Evolutionary conservation across 2,113 vertebrate species (phyloP).

Genomic region (Spilogale gracilis): DNA sequence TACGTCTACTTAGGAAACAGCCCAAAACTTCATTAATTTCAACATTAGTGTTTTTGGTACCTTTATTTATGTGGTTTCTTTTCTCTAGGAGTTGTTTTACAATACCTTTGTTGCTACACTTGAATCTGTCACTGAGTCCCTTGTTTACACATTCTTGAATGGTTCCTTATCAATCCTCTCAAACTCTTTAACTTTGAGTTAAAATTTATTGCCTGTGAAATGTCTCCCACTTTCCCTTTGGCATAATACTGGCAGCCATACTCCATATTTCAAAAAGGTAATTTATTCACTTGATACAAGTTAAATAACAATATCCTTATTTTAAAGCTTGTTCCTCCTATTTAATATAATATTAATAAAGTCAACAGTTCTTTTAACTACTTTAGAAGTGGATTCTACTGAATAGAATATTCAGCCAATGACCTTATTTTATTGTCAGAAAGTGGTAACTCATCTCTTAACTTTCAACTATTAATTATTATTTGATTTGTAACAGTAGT

Average conservation of each 20-base stretch:
- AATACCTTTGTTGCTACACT: not conserved
- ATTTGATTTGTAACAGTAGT: not conserved
- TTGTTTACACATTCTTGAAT: not conserved
- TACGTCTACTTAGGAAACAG: not conserved
- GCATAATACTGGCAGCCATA: not conserved
- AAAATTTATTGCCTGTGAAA: not conserved
- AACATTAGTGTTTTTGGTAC: not conserved
- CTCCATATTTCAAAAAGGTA: not conserved
- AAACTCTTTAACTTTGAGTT: not conserved
- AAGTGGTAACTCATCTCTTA: not conserved
- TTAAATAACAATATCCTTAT: not conserved
- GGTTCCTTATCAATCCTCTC: not conserved
- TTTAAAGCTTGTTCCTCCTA: not conserved
- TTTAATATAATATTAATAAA: constrained; percentile 27
- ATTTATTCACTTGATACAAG: not conserved
- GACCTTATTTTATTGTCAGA: not conserved
- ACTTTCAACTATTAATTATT: not conserved
- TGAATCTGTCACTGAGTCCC: constrained; percentile 11
- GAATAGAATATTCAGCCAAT: not conserved
- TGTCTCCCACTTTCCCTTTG: not conserved
- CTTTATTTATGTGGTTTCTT: not conserved
- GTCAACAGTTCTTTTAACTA: not conserved
- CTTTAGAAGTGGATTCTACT: not conserved
- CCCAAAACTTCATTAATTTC: not conserved
- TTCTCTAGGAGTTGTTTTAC: not conserved